These are phyloP conservation scores for Paraplagusia blochii DNA, from an alignment of 2,113 vertebrate genomes.

Conservation along the genomic window DNA sequence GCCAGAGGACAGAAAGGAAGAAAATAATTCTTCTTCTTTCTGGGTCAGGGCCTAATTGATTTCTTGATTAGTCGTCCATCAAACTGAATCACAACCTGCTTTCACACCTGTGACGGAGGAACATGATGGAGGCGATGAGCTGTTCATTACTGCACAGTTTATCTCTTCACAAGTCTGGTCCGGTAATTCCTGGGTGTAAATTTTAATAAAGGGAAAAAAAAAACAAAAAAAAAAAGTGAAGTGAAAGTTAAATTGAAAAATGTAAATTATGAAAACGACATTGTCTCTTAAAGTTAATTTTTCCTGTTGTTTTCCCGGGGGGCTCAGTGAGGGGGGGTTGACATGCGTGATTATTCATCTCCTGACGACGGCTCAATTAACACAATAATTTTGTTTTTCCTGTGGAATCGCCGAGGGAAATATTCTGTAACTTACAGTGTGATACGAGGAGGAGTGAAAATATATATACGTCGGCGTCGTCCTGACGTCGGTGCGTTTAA, in stretches of 20 bases:
- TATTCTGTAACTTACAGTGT: conserved; percentile 31
- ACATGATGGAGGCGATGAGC: conserved; percentile 46
- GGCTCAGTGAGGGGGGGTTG: conserved; percentile 20
- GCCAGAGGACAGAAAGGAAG: conserved; percentile 65
- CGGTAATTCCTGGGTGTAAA: neutral
- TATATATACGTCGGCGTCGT: conserved; percentile 48
- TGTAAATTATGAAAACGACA: conserved; percentile 39
- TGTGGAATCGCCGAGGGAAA: conserved; percentile 58
- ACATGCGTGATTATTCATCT: conserved; percentile 59
- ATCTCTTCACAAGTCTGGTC: conserved; percentile 37
- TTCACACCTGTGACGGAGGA: conserved; percentile 61
- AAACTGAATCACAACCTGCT: conserved; percentile 77
- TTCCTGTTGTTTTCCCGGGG: conserved; percentile 51
- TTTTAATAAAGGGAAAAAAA: conserved; percentile 21
- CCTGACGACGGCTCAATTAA: conserved; percentile 61
- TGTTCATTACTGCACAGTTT: conserved; percentile 53
- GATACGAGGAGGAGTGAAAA: conserved; percentile 27
- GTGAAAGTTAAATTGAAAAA: neutral
- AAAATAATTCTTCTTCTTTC: conserved; percentile 79
- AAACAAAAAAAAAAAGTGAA: conserved; percentile 4
- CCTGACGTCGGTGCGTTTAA: conserved; percentile 56
- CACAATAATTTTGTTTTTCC: conserved; percentile 59
- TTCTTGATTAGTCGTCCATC: conserved; percentile 83
- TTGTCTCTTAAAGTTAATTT: conserved; percentile 54
- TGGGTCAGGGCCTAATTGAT: conserved; percentile 93